These are phyloP conservation scores for Himantopus leucocephalus DNA, from an alignment of 2,113 vertebrate genomes.

Conservation along the genomic window DNA sequence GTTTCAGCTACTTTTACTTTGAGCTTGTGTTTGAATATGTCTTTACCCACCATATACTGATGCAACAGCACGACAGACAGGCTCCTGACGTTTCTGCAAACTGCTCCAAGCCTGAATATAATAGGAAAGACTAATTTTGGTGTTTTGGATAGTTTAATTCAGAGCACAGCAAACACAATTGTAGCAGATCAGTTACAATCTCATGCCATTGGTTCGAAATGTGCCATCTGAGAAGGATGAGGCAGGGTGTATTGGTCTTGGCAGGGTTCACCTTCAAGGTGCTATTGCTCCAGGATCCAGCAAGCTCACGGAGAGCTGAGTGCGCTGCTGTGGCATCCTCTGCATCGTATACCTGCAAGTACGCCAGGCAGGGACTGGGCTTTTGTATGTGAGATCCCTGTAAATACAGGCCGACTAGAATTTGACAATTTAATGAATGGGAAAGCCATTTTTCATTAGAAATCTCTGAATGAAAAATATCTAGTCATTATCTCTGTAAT, in stretches of 20 bases:
- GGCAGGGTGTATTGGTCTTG: background rate
- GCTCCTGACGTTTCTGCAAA: background rate
- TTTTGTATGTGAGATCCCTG: background rate
- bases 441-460: background rate
- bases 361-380: background rate
- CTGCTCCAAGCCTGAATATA: background rate
- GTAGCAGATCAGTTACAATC: background rate
- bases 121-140: background rate
- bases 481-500: background rate
- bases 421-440: background rate
- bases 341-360: accelerated
- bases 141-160: background rate
- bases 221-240: background rate
- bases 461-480: background rate
- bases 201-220: accelerated
- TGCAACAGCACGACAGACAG: background rate
- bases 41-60: background rate
- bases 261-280: too few relatives aligned
- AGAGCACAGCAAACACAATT: background rate
- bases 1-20: background rate
- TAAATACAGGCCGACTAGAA: background rate
- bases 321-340: background rate
- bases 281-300: background rate
- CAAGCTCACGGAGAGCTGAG: background rate
- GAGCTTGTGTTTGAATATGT: background rate